These are phyloP conservation scores for Phaenicophaeus curvirostris DNA, from an alignment of 2,797 vertebrate genomes.

Conservation along the genomic window DNA sequence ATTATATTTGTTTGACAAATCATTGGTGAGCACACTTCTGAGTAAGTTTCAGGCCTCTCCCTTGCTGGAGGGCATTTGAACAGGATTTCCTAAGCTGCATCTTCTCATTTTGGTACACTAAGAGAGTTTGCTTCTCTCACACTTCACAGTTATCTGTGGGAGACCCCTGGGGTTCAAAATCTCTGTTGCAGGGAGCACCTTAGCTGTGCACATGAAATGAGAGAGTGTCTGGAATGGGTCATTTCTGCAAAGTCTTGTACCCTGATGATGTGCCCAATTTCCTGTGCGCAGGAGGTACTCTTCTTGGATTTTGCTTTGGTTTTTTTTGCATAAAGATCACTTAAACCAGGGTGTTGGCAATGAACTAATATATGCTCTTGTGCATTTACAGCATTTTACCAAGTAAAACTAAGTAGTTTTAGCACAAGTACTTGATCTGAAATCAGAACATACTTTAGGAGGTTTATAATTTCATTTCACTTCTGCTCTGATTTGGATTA, in stretches of 20 bases:
- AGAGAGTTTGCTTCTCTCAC: neutral
- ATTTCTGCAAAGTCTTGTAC: neutral
- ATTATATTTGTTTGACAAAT: neutral
- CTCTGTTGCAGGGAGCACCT: neutral
- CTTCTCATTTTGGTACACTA: neutral
- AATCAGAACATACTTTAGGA: neutral
- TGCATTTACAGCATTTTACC: neutral
- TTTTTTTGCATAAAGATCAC: no score
- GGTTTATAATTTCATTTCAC: neutral
- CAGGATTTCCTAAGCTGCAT: neutral
- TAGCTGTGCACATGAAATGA: neutral
- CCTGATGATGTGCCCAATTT: neutral
- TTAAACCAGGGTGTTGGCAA: neutral
- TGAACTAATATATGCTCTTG: neutral
- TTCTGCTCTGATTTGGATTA: neutral
- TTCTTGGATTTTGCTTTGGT: neutral
- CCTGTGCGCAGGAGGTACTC: neutral
- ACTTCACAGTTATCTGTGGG: accelerated
- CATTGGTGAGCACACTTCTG: neutral
- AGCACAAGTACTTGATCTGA: neutral
- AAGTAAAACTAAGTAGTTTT: neutral
- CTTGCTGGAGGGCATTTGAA: neutral
- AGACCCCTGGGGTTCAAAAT: neutral
- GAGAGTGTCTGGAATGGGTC: neutral
- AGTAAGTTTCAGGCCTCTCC: neutral